Base-by-base conservation (phyloP, 1,140 invertebrate genomes). In the Rhopalosiphum maidis region DNA sequence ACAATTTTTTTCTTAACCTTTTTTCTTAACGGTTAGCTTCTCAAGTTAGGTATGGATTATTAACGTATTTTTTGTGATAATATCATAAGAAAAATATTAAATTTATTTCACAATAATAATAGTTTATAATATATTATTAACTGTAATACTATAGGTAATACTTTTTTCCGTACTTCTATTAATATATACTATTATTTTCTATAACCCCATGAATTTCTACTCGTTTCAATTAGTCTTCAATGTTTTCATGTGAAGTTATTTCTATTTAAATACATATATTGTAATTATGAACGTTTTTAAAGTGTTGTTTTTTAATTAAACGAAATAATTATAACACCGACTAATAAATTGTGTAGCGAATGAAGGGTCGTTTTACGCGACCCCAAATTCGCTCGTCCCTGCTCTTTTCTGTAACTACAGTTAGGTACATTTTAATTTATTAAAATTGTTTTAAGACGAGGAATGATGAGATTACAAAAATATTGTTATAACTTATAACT, bases 221-320 rank as follows among this genome's bases (percentile, higher is more conserved):
- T 37, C 2, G 68, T 37, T 82, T 82, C 21, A 82, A 37, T 82
- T 82, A 82, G 5, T 35, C 8, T 60, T 60, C 55, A 30, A 60
- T 30, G 25, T 60, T 51, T 82, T 37, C 77, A 4, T 37, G 77
- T 85, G 41, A 68, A 68, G 4, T 68, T 30, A 68, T 68, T 68
- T 68, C 2, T 68, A n/a, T 15, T 60, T 30, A 68, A 68, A 68
- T 68, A 68, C 60, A 68, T 68, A 15, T 15, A 68, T 30, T 68
- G 60, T 68, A 46, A 86, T 46, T 35, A 30, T 35, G 43, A 46
- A 85, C 41, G 22, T 25, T 46, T 30, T 41, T 37, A 30, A 60
- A 90, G 23, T 90, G 89, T 90, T 90, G 41, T 90, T 90, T 90
- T 90, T 68, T 60, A 90, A 90, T 90, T 90, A 43, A 30, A 43